phyloP scores from a whole-genome alignment of 2,797 vertebrate species.

The Philypnodon macrostomus region DNA sequence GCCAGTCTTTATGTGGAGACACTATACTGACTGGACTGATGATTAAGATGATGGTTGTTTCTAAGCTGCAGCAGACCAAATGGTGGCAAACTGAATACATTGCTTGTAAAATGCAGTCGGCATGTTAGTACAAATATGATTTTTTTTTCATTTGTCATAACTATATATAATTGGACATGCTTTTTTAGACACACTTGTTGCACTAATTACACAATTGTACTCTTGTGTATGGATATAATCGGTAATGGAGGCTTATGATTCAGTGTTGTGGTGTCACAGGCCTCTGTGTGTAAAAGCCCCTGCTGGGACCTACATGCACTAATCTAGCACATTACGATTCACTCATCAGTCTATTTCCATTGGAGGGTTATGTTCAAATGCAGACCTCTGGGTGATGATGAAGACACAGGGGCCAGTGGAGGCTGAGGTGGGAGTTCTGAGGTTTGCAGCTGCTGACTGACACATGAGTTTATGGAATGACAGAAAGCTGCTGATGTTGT shows the following conservation, averaged over 20 bases:
- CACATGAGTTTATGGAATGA: slow-evolving; percentile 6
- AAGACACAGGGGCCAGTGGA: slow-evolving; percentile 4
- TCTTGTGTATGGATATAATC: not conserved
- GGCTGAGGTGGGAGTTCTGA: not conserved
- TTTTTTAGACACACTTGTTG: too few species aligned
- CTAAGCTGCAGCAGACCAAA: too few species aligned
- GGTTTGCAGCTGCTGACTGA: slow-evolving; percentile 17
- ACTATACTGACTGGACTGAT: too few species aligned
- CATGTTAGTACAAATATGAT: too few species aligned
- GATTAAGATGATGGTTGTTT: too few species aligned
- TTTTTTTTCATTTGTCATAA: too few species aligned
- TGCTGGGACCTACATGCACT: slow-evolving; percentile 11
- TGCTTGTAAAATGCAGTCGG: too few species aligned
- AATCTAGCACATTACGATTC: slow-evolving; percentile 19
- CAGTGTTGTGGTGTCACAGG: not conserved
- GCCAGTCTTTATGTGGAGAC: too few species aligned
- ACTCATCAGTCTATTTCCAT: slow-evolving; percentile 6
- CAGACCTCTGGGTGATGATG: slow-evolving; percentile 18
- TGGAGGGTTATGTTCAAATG: slow-evolving; percentile 10
- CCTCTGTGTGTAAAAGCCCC: slow-evolving; percentile 3
- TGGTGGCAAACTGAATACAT: too few species aligned
- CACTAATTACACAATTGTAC: too few species aligned
- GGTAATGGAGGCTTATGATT: not conserved
- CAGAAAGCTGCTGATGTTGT: slow-evolving; percentile 13
- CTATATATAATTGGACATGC: too few species aligned